A percentile compares a stretch with the other conserved stretches of the same genome.
Conservation (phyloP, 2,888 invertebrate species). For the Lithophane ornitopus region DNA sequence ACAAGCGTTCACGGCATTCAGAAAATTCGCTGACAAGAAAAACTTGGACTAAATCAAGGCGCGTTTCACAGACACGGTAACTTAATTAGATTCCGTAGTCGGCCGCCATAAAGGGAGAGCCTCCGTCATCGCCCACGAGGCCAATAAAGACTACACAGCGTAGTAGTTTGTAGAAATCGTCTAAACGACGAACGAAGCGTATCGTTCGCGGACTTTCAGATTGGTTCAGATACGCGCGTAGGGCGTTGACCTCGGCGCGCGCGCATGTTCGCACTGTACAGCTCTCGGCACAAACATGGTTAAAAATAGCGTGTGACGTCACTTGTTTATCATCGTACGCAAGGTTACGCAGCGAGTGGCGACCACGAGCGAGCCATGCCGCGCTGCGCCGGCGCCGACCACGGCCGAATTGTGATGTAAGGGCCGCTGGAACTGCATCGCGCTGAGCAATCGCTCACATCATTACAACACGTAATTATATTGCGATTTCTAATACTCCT, state of each 20-base stretch:
- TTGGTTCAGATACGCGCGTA: conserved; percentile 77
- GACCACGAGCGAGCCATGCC: conserved; percentile 75
- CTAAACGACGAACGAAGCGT: conserved; percentile 71
- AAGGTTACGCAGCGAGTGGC: conserved; percentile 84
- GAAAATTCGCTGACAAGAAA: conserved; percentile 67
- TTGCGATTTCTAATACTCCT: neutral
- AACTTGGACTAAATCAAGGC: conserved; percentile 62
- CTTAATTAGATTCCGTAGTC: conserved; percentile 67
- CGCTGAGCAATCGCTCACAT: neutral
- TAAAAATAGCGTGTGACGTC: conserved; percentile 88
- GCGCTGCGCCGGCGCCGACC: conserved; percentile 48
- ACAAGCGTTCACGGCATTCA: conserved; percentile 50
- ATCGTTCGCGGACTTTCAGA: conserved; percentile 78
- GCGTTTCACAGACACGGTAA: conserved; percentile 66
- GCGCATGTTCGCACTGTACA: conserved; percentile 76
- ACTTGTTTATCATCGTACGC: conserved; percentile 89
- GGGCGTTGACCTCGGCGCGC: conserved; percentile 84
- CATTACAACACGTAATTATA: neutral
- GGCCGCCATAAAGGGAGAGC: conserved; percentile 61
- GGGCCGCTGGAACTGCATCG: conserved; percentile 32
- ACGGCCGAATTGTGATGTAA: conserved; percentile 45
- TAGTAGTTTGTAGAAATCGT: conserved; percentile 67
- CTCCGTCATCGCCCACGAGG: conserved; percentile 60
- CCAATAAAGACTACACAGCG: conserved; percentile 64
- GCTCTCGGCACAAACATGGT: conserved; percentile 80